These are phyloP conservation scores for Meliscaeva auricollis DNA, from an alignment of 2,888 invertebrate genomes.

Conservation along the genomic window DNA sequence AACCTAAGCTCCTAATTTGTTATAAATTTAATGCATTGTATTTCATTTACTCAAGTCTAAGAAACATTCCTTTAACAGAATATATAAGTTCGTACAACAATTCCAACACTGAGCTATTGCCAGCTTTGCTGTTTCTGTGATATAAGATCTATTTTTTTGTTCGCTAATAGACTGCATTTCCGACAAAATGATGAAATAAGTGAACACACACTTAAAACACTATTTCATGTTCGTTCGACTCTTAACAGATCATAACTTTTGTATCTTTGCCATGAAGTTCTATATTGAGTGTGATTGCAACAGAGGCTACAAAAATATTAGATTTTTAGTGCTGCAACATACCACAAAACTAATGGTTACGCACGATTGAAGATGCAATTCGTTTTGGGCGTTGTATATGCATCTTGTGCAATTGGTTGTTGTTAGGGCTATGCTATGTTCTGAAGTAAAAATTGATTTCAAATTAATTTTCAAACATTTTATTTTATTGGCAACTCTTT, in stretches of 20 bases:
- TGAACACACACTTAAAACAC: background rate
- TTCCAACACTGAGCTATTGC: no score
- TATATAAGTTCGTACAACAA: no score
- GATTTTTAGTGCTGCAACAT: constrained; percentile 11
- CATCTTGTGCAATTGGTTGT: constrained; percentile 39
- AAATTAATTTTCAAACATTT: constrained; percentile 22
- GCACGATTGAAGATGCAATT: constrained; percentile 68
- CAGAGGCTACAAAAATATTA: constrained; percentile 49
- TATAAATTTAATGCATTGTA: no score
- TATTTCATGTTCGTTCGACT: constrained; percentile 18
- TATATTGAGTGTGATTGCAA: background rate
- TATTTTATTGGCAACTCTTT: constrained; percentile 2
- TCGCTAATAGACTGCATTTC: constrained; percentile 61
- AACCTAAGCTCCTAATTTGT: no score
- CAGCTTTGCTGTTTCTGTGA: no score
- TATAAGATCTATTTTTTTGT: constrained; percentile 69
- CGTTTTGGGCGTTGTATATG: constrained; percentile 21
- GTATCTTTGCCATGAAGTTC: constrained; percentile 1
- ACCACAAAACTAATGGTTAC: constrained; percentile 58
- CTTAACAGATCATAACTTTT: constrained; percentile 25
- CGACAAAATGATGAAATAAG: constrained; percentile 41
- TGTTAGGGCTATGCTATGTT: background rate
- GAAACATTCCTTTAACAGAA: no score
- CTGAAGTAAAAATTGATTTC: constrained; percentile 41
- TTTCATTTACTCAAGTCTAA: no score